phyloP scores from a whole-genome alignment of 2,797 vertebrate species.

The Enteromius unitaeniatus region DNA sequence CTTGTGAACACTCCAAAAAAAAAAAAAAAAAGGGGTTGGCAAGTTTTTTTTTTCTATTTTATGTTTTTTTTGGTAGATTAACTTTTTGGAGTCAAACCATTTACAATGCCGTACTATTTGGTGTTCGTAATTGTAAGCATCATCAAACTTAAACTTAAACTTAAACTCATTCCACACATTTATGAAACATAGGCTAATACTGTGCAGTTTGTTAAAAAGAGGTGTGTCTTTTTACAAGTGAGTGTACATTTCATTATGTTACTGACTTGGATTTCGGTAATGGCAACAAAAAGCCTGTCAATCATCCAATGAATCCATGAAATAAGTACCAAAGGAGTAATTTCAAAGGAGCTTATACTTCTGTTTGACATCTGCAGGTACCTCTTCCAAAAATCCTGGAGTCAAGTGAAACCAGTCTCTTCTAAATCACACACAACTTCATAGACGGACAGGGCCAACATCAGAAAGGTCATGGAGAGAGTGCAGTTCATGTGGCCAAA shows the following conservation, averaged over 20 bases:
- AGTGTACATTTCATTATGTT: background rate
- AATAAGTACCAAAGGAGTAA: background rate
- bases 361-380: slow-evolving; percentile 77
- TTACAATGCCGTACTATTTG: background rate
- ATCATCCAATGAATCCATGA: background rate
- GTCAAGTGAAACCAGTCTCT: slow-evolving; percentile 78
- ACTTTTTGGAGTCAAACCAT: background rate
- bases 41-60: background rate
- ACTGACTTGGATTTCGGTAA: background rate
- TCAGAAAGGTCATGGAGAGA: background rate
- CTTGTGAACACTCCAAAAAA: background rate
- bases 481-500: background rate
- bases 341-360: background rate
- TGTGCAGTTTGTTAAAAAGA: background rate
- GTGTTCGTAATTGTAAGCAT: background rate
- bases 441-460: background rate
- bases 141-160: no score
- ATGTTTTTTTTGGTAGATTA: background rate
- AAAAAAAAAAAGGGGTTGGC: background rate
- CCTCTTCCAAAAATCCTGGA: slow-evolving; percentile 92
- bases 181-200: background rate
- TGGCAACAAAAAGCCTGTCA: no score
- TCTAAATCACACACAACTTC: slow-evolving; percentile 59
- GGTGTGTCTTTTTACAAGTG: background rate
- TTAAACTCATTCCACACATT: background rate